phyloP scores from a whole-genome alignment of 2,797 vertebrate species.

The Hybognathus amarus region DNA sequence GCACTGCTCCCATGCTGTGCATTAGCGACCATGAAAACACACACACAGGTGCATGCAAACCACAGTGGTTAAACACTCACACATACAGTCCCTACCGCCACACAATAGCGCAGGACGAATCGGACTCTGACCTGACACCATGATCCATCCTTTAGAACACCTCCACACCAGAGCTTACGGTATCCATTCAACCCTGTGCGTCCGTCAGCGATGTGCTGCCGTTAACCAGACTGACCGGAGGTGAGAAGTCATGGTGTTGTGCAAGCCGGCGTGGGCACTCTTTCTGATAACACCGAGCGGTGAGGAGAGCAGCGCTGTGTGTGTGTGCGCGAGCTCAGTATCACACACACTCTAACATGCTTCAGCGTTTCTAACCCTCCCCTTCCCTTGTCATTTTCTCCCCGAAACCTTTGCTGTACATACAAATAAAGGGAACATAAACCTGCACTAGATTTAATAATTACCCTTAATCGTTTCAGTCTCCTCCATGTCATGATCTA shows the following conservation, averaged over 20 bases:
- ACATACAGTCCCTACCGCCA: neutral
- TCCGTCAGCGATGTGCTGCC: conserved; percentile 27
- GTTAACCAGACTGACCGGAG: conserved; percentile 27
- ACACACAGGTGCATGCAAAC: conserved; percentile 25
- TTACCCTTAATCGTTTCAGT: neutral
- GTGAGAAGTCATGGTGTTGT: conserved; percentile 57
- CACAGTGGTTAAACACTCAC: conserved; percentile 20
- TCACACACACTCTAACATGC: conserved; percentile 27
- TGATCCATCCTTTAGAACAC: conserved; percentile 76
- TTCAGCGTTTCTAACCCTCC: conserved; percentile 29
- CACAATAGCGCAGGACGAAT: conserved; percentile 58
- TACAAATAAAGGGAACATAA: conserved; percentile 22
- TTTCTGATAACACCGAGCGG: conserved; percentile 16
- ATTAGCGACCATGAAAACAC: conserved; percentile 22
- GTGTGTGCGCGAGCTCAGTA: conserved; percentile 27
- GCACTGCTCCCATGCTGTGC: conserved; percentile 21
- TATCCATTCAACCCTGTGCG: conserved; percentile 35
- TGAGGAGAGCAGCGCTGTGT: conserved; percentile 32
- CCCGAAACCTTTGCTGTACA: conserved; percentile 16
- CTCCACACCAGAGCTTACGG: conserved; percentile 58
- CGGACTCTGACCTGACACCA: conserved; percentile 75
- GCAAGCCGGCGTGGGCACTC: conserved; percentile 25
- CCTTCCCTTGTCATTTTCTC: conserved; percentile 23
- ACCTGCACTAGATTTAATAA: conserved; percentile 7
- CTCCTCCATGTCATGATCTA: neutral